Percentiles rank a stretch among this genome's conserved stretches.
phyloP scores from a whole-genome alignment of 2,888 invertebrate genomes.

The Brachypterus glaber region DNA sequence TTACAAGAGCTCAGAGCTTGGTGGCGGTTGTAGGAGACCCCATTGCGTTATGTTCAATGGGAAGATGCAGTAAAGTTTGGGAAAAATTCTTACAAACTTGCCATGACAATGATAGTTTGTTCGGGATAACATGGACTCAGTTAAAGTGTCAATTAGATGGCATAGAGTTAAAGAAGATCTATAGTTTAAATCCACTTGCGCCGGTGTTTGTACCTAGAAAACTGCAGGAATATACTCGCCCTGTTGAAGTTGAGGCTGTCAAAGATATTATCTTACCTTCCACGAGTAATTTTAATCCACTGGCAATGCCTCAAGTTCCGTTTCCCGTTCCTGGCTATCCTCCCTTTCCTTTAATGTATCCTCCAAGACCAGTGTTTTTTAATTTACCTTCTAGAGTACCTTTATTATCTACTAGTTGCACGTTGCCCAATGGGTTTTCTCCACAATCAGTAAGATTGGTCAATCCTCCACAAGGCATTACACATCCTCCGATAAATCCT shows the following conservation, averaged over 20 bases:
- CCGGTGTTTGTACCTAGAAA: constrained; percentile 68
- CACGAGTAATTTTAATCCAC: background rate
- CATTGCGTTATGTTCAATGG: constrained; percentile 68
- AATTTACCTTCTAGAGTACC: constrained; percentile 12
- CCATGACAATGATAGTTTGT: constrained; percentile 58
- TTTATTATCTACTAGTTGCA: background rate
- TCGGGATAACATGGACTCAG: constrained; percentile 62
- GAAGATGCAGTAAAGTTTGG: constrained; percentile 74
- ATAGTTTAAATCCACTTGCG: constrained; percentile 71
- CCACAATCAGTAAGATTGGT: background rate
- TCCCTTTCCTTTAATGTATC: constrained; percentile 22
- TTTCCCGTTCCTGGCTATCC: constrained; percentile 22
- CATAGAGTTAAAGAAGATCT: constrained; percentile 64
- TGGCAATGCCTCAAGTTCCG: constrained; percentile 16
- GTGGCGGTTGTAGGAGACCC: constrained; percentile 82
- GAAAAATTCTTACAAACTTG: constrained; percentile 66
- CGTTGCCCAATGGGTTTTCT: too few species aligned
- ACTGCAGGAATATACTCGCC: constrained; percentile 9
- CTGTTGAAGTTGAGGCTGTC: constrained; percentile 9
- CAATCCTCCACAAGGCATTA: background rate
- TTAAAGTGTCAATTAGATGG: constrained; percentile 60
- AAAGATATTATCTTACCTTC: background rate
- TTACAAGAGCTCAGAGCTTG: constrained; percentile 70
- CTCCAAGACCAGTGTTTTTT: constrained; percentile 6
- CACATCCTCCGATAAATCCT: background rate